Base-by-base conservation (phyloP, 2,888 invertebrate species). In the Leptopilina drosophilae region DNA sequence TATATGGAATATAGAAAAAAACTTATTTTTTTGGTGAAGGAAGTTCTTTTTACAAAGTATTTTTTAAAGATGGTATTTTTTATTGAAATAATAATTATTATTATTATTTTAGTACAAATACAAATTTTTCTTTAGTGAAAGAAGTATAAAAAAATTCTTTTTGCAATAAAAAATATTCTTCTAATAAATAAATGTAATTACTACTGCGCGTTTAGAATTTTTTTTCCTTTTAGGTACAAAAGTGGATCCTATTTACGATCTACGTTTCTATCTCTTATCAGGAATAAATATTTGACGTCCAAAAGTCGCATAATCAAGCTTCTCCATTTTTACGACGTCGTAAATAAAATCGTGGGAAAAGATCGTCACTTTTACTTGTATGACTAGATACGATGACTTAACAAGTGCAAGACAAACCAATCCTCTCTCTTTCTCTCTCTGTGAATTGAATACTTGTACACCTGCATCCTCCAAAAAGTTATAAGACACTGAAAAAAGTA, bases 181-280 rank as follows among this genome's bases (percentile, higher is more conserved):
- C 20, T 0, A 20, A 20, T 1, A 20, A 20, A 20, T 1, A 20
- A 67, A 67, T 42, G 40, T 42, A 14, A n/a, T 15, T 46, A 67
- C 33, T n/a, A 67, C 5, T 15, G 46, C 49, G 78, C 80, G 78
- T 82, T 84, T 80, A 81, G 83, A 82, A 83, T 42, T 42, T 42
- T 5, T 42, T 42, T 5, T 42, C 7, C 8, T 79, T 79, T 82
- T 78, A 83, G 75, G 77, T 80, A 11, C 11, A 82, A 81, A 64
- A 82, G 83, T 81, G 84, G 84, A 84, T 84, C 82, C 82, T 79
- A 82, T 85, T 85, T 82, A 85, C 84, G 86, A 87, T 79, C 69
- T 62, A 67, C 81, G 81, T 76, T 80, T 33, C 84, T 83, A 83
- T 82, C 85, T 89, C 87, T 90, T 90, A 90, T 89, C 89, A 86